Evolutionary conservation across 2,113 vertebrate genomes (phyloP), one percentile per base, ranked within the genome.

Genomic region (Melanerpes aurifrons): DNA sequence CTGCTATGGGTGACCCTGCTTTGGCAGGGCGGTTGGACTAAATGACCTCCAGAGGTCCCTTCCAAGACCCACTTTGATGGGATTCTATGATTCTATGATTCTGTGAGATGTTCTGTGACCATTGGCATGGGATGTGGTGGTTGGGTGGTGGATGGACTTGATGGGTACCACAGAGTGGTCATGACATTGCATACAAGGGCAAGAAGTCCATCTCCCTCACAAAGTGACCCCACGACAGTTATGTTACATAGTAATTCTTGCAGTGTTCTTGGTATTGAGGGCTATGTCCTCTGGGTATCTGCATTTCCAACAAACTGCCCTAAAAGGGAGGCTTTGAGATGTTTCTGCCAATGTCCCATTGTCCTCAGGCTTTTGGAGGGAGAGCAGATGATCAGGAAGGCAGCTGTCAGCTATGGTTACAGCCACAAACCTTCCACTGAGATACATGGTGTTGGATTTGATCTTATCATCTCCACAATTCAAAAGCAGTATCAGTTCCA

Each of bases 381-480:
- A 80, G 43, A 73, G 45, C 21, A 86, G 91, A 45, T 47, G 80
- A 74, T 57, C 59, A 86, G 87, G 87, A 86, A 81, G 31, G 89
- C 89, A 87, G 53, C 90, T 90, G 94, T 75, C 31, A 84, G 63
- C 71, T 91, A 56, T 5, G 7, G 64, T 92, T 90, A 85, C 94
- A 91, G 45, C 82, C 94, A 82, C 72, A 94, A 50, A 86, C 32
- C 92, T 96, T 93, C 92, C 88, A 1, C 28, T 11, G 86, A 78
- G 93, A 90, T 85, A 86, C 72, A 7, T 0, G 1, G 82, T 11
- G 48, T 50, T 96, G 86, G 88, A 94, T 96, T 94, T 95, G 97
- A 97, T 97, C 93, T 96, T 97, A 96, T 97, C 96, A 56, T 76
- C 58, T 88, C 69, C 96, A 45, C 90, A 89, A 75, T 87, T 93